Evolutionary conservation across 2,888 invertebrate species (phyloP).

Genomic region (Meganola albula): DNA sequence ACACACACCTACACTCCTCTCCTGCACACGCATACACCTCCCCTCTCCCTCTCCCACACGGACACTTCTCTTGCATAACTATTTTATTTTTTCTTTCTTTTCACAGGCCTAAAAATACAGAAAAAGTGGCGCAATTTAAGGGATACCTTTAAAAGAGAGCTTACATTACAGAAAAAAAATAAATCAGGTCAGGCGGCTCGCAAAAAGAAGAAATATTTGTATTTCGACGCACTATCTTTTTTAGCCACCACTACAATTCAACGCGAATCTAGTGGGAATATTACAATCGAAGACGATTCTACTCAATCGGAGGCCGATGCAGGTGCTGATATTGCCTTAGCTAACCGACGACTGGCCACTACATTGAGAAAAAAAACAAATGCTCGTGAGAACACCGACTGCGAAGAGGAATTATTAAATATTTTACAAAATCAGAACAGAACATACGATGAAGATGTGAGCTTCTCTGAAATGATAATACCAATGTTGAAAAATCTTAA

Average conservation of each 20-base stretch:
- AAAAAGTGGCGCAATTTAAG: conserved; percentile 4
- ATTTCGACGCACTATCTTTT: conserved; percentile 8
- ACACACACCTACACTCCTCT: background rate
- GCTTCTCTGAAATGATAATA: conserved; percentile 9
- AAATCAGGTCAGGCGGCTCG: conserved; percentile 7
- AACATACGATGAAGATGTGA: conserved; percentile 9
- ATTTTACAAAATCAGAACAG: conserved; percentile 2
- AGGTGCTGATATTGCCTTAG: conserved; percentile 1
- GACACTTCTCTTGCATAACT: background rate
- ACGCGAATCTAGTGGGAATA: conserved; percentile 6
- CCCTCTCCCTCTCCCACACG: background rate
- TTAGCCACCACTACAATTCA: conserved; percentile 4
- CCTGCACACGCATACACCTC: background rate
- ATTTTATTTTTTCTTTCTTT: conserved; percentile 1
- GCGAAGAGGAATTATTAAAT: conserved; percentile 7
- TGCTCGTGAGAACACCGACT: conserved; percentile 6
- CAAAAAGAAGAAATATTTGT: conserved; percentile 7
- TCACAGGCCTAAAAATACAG: conserved; percentile 6
- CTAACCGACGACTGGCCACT: background rate
- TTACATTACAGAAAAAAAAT: conserved; percentile 4
- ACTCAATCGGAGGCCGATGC: conserved; percentile 2
- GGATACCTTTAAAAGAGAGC: conserved; percentile 5
- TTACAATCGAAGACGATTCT: conserved; percentile 5
- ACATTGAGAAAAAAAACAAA: conserved; percentile 3
- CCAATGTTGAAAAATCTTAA: conserved; percentile 2